Evolutionary conservation across 2,888 invertebrate genomes (phyloP).

Genomic region (Gymnosoma rotundatum): DNA sequence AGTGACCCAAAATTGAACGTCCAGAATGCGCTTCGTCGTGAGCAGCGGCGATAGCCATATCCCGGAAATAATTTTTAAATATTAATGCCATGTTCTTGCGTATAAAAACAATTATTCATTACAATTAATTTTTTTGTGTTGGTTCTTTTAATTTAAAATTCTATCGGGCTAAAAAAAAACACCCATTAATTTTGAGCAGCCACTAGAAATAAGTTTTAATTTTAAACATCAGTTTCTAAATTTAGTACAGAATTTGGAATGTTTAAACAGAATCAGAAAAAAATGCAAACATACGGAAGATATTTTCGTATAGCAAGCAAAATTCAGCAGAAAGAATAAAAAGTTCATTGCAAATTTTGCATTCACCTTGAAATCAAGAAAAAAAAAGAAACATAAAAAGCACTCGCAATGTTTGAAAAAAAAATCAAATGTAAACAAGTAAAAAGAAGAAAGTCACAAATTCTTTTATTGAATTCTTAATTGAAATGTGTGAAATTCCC

Average conservation of each 20-base stretch:
- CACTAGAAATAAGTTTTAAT: conserved; percentile 25
- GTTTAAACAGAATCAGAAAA: conserved; percentile 8
- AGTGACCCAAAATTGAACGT: no score
- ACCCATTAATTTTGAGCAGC: background rate
- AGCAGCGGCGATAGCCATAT: no score
- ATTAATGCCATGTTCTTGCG: no score
- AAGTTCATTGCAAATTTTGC: conserved; percentile 52
- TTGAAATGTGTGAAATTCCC: conserved; percentile 68
- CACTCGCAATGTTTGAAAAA: background rate
- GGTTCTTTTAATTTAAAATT: no score
- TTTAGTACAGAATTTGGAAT: conserved; percentile 43
- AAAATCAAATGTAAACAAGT: background rate
- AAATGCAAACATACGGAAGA: conserved; percentile 9
- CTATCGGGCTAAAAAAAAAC: no score
- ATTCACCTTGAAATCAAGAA: conserved; percentile 56
- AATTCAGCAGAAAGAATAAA: conserved; percentile 9
- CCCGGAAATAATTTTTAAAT: no score
- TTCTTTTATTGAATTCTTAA: conserved; percentile 52
- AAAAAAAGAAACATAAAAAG: background rate
- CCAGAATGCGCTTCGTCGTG: no score
- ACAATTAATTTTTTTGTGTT: no score
- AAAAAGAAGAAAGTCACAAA: conserved; percentile 12
- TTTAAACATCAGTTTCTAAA: conserved; percentile 27
- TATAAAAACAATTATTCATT: no score
- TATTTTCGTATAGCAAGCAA: background rate